Evolutionary conservation across 2,888 invertebrate species (phyloP).

Genomic region (Cremastobaeus sp.): DNA sequence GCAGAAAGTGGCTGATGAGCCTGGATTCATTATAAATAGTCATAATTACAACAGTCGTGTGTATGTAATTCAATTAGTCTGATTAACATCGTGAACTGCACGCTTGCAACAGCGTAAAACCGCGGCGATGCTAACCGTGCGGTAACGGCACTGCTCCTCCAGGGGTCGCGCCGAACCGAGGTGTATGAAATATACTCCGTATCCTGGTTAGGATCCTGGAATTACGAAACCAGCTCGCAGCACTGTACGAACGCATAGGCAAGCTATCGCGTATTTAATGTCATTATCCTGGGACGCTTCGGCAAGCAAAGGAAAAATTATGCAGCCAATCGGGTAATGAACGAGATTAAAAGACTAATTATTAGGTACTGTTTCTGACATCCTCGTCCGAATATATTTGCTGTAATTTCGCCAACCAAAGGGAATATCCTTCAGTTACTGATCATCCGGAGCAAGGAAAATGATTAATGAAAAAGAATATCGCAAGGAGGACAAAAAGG

Average conservation of each 20-base stretch:
- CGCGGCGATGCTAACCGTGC: constrained; percentile 52
- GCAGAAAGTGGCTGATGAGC: constrained; percentile 52
- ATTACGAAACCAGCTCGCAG: constrained; percentile 68
- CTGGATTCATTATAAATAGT: constrained; percentile 78
- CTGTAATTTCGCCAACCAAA: too few relatives aligned
- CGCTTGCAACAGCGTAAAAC: constrained; percentile 53
- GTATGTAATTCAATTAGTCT: constrained; percentile 78
- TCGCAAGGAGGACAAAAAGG: too few relatives aligned
- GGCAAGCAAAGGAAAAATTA: constrained; percentile 49
- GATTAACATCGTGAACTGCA: constrained; percentile 77
- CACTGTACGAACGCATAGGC: constrained; percentile 78
- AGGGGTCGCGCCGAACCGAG: constrained; percentile 58
- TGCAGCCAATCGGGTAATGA: too few relatives aligned
- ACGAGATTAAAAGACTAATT: too few relatives aligned
- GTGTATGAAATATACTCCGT: constrained; percentile 71
- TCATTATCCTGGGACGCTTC: constrained; percentile 76
- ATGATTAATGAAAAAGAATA: too few relatives aligned
- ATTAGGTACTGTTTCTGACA: too few relatives aligned
- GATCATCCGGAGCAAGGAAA: too few relatives aligned
- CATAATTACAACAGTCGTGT: constrained; percentile 78
- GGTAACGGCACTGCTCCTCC: constrained; percentile 43
- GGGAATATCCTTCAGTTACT: too few relatives aligned
- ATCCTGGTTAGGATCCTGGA: constrained; percentile 74
- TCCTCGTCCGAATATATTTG: too few relatives aligned
- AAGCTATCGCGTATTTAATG: constrained; percentile 76